A percentile compares a stretch with the other conserved stretches of the same genome.
These are phyloP conservation scores for Indicator indicator DNA, from an alignment of 2,113 vertebrate species.

Conservation along the genomic window DNA sequence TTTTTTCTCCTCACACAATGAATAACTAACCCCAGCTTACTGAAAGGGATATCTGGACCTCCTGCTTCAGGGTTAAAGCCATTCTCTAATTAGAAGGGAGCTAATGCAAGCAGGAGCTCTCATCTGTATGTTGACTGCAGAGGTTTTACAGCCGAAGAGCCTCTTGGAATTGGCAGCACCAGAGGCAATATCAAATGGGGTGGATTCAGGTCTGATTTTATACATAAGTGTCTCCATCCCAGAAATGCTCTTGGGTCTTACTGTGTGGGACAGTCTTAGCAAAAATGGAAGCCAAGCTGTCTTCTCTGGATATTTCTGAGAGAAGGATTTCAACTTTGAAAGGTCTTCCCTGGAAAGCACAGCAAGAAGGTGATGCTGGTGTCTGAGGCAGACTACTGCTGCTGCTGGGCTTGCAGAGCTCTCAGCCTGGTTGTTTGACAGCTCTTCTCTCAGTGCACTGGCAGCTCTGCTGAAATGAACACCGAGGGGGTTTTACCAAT, in stretches of 20 bases:
- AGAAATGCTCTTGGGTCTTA: background rate
- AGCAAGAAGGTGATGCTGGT: background rate
- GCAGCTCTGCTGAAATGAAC: background rate
- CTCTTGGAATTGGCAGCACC: background rate
- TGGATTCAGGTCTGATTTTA: background rate
- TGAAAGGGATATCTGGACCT: conserved; percentile 9
- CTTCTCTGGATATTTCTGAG: background rate
- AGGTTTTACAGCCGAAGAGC: conserved; percentile 25
- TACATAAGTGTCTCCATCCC: background rate
- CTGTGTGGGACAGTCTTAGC: background rate
- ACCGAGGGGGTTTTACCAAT: background rate
- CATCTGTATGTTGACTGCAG: background rate
- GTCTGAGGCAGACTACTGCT: background rate
- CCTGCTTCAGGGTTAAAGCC: background rate
- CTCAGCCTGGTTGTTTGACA: background rate
- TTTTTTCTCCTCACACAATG: conserved; percentile 33
- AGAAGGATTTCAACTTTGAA: background rate
- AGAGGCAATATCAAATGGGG: background rate
- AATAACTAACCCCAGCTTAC: conserved; percentile 44
- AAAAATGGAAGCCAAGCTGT: conserved; percentile 6
- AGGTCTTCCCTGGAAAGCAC: background rate
- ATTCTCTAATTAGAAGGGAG: conserved; percentile 41
- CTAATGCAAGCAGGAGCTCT: background rate
- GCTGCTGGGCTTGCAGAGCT: background rate
- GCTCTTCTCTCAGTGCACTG: background rate